Evolutionary conservation across 2,113 vertebrate species (phyloP).

Genomic region (Crotalus viridis): DNA sequence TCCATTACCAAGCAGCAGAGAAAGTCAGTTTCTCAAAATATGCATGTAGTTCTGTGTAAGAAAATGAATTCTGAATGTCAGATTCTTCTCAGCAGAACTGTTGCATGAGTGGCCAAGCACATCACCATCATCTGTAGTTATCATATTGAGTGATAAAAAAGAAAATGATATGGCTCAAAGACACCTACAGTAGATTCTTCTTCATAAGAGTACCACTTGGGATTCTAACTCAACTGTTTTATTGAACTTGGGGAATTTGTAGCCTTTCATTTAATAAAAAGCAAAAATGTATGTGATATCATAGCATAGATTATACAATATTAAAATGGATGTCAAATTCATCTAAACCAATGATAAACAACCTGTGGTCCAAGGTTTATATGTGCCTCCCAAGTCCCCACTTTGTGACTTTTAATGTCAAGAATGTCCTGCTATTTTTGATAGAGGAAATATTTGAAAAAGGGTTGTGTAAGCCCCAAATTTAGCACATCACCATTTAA

Average conservation of each 20-base stretch:
- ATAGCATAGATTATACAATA: neutral
- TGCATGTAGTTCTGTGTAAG: neutral
- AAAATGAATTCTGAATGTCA: neutral
- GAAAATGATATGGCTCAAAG: neutral
- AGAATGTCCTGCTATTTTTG: neutral
- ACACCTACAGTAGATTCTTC: neutral
- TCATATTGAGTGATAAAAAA: neutral
- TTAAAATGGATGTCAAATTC: neutral
- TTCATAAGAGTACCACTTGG: neutral
- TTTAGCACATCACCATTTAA: neutral
- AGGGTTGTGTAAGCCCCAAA: neutral
- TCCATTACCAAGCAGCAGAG: neutral
- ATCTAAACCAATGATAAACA: neutral
- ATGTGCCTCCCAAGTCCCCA: neutral
- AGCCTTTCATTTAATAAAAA: neutral
- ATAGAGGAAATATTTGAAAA: neutral
- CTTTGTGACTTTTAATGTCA: neutral
- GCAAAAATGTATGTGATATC: neutral
- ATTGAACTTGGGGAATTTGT: neutral
- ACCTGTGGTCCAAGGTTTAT: neutral
- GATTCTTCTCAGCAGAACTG: neutral
- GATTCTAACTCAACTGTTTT: neutral
- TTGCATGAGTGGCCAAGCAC: neutral
- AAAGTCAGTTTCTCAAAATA: conserved; percentile 10
- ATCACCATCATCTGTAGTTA: neutral